Base-by-base conservation (phyloP, 1,140 invertebrate species). In the Manduca sexta region DNA sequence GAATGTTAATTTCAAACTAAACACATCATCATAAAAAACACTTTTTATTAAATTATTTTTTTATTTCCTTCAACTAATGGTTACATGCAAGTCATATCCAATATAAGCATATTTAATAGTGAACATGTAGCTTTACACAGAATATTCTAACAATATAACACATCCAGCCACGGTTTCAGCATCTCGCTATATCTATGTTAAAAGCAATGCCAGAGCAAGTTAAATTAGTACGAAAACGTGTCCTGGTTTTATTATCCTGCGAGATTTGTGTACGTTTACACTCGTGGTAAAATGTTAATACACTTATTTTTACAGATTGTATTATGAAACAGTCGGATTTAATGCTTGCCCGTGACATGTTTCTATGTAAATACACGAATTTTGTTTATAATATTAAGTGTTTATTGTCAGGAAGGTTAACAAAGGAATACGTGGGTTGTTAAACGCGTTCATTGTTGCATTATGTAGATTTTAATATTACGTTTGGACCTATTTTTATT, bases 181-280 rank as follows among this genome's bases (percentile, higher is more conserved):
- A 26, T 8, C 4, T 5, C 21, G 21, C 21, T 26, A 52, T 16
- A 51, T 56, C 55, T 48, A 16, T 49, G 56, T 49, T 34, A 41
- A 41, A 30, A 45, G 34, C 43, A 15, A 30, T 39, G 54, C 45
- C 41, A 53, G 55, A 54, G 45, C 59, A 67, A 66, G 64, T 68
- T 68, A 68, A 71, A 71, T 71, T 71, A 68, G 58, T 65, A 64
- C 49, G 57, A 60, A 65, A 68, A 71, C 68, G 68, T 71, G 68
- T 68, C 52, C 49, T 43, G 64, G 53, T 71, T 71, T 71, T 64
- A 71, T 60, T 64, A 64, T 56, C 52, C 43, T 30, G 34, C 33
- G 50, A 57, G 52, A 63, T 62, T 64, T 67, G 61, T 64, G 43
- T 58, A 56, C 55, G 43, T 55, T 58, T 52, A 60, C 57, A 51